Conservation (phyloP, 1,140 invertebrate genomes). For the Limonius californicus region DNA sequence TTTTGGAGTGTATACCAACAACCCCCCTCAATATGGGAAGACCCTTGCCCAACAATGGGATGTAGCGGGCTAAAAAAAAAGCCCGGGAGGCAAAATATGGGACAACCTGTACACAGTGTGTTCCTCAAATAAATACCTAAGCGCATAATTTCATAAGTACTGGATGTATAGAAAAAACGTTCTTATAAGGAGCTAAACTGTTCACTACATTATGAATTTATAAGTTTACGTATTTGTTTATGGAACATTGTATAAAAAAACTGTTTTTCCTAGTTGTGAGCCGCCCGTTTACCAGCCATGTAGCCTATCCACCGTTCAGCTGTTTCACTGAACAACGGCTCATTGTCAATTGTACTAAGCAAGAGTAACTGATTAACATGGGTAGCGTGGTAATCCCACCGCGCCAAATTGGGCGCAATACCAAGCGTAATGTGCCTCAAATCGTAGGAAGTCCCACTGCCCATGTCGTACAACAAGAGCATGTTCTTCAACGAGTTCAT, state of each 20-base stretch:
- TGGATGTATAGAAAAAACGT: no score
- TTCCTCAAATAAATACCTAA: no score
- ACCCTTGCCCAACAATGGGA: no score
- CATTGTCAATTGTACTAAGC: conserved; percentile 81
- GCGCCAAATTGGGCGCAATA: conserved; percentile 84
- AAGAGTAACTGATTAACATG: conserved; percentile 95
- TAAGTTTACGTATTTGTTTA: no score
- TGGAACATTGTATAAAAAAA: neutral
- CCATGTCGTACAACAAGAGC: conserved; percentile 91
- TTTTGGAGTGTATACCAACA: no score
- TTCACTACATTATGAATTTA: no score
- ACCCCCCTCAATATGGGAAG: no score
- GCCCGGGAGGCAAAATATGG: no score
- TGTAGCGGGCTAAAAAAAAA: no score
- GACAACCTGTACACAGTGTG: no score
- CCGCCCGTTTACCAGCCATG: conserved; percentile 89
- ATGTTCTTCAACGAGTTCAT: conserved; percentile 86
- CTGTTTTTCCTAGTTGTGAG: conserved; percentile 71
- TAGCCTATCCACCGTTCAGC: conserved; percentile 94
- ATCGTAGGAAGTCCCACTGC: conserved; percentile 95
- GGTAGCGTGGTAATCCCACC: conserved; percentile 98
- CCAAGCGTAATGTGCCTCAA: conserved; percentile 87
- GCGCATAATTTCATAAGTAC: no score
- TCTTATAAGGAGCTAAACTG: no score
- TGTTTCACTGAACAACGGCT: conserved; percentile 76